phyloP scores from a whole-genome alignment of 2,888 invertebrate species.

The Heliconius charithonia region DNA sequence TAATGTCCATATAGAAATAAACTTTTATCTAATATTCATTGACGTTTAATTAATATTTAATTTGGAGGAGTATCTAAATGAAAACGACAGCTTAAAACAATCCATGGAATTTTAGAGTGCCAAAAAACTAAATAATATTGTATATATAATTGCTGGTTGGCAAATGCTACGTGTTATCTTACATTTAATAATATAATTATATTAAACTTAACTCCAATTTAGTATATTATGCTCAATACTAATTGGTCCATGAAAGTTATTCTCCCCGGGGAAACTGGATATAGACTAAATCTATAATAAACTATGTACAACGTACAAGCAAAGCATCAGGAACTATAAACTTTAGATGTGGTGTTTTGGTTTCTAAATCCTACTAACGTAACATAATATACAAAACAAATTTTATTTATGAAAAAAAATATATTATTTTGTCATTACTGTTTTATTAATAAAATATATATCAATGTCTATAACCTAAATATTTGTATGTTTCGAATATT shows the following conservation, averaged over 20 bases:
- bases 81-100: too few species aligned
- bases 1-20: too few species aligned
- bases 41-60: too few species aligned
- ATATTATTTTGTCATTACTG: not conserved
- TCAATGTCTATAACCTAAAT: too few species aligned
- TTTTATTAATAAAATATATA: not conserved
- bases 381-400: not conserved
- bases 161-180: not conserved
- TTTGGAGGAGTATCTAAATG: too few species aligned
- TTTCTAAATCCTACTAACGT: too few species aligned
- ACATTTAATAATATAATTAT: not conserved
- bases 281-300: not conserved
- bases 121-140: too few species aligned
- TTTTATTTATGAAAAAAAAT: not conserved
- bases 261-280: not conserved
- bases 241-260: conserved; percentile 11
- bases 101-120: too few species aligned
- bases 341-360: not conserved
- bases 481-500: too few species aligned
- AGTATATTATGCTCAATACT: conserved; percentile 14
- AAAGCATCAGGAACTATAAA: not conserved
- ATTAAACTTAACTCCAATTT: not conserved
- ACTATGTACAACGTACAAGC: not conserved
- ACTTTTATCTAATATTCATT: too few species aligned
- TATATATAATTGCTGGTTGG: too few species aligned